Evolutionary conservation across 2,888 invertebrate genomes (phyloP).

Genomic region (Clunio marinus): DNA sequence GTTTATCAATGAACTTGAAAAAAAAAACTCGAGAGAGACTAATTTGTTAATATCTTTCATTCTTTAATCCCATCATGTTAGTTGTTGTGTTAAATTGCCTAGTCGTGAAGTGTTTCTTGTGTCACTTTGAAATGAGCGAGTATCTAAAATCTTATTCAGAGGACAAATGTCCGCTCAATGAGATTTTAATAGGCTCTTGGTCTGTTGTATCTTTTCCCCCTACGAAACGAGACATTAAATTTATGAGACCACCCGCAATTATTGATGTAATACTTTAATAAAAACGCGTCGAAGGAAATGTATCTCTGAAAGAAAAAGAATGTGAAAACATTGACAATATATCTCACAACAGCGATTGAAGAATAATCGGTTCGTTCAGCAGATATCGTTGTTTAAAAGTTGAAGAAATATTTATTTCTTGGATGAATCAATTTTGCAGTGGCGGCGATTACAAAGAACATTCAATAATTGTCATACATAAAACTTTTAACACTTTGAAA

Average conservation of each 20-base stretch:
- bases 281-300: slow-evolving; percentile 25
- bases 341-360: slow-evolving; percentile 34
- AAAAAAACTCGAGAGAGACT: too few relatives aligned
- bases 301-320: neutral
- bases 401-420: too few relatives aligned
- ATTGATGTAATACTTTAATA: slow-evolving; percentile 34
- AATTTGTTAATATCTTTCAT: too few relatives aligned
- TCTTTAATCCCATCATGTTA: too few relatives aligned
- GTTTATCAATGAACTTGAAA: too few relatives aligned
- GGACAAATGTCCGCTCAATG: slow-evolving; percentile 26
- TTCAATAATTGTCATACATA: too few relatives aligned
- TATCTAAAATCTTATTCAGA: neutral
- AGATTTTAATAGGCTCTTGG: slow-evolving; percentile 34
- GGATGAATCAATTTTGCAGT: too few relatives aligned
- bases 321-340: slow-evolving; percentile 31
- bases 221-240: neutral
- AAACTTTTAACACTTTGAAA: too few relatives aligned
- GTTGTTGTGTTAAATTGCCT: neutral
- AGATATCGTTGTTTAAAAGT: neutral
- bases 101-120: slow-evolving; percentile 7
- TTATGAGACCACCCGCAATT: slow-evolving; percentile 38
- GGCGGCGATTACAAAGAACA: too few relatives aligned
- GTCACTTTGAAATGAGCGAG: neutral
- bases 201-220: slow-evolving; percentile 1
- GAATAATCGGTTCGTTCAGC: neutral